These are phyloP conservation scores for Microtus ochrogaster DNA, from an alignment of 2,113 vertebrate genomes.

Conservation along the genomic window DNA sequence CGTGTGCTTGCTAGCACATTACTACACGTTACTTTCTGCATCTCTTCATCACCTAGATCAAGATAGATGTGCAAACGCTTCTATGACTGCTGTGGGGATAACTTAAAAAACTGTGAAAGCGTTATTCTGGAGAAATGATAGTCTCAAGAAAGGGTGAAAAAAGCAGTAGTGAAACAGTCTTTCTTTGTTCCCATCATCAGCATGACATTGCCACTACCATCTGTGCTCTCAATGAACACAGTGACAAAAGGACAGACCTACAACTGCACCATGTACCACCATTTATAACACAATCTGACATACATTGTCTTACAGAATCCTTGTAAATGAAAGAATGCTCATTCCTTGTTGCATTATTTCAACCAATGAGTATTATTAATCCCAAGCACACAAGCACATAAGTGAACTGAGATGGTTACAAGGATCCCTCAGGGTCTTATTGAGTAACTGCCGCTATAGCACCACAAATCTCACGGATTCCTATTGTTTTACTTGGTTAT, in stretches of 20 bases:
- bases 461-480: background rate
- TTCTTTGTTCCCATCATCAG: background rate
- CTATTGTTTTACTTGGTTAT: background rate
- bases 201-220: background rate
- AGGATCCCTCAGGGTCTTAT: background rate
- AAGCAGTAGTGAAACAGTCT: background rate
- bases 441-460: background rate
- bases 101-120: background rate
- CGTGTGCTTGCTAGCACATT: conserved; percentile 31
- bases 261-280: background rate
- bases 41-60: conserved; percentile 26
- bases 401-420: conserved; percentile 9
- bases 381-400: background rate
- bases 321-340: background rate
- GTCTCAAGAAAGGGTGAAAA: conserved; percentile 7
- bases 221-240: background rate
- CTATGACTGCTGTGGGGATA: background rate
- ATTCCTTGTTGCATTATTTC: background rate
- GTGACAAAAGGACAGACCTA: background rate
- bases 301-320: background rate
- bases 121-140: conserved; percentile 26
- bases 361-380: conserved; percentile 26
- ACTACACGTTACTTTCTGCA: conserved; percentile 11
- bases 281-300: background rate
- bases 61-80: conserved; percentile 14